Percentiles rank a stretch among this genome's conserved stretches.
phyloP scores from a whole-genome alignment of 92 coral and sea anemone genomes.

The Zoanthus gigantus region DNA sequence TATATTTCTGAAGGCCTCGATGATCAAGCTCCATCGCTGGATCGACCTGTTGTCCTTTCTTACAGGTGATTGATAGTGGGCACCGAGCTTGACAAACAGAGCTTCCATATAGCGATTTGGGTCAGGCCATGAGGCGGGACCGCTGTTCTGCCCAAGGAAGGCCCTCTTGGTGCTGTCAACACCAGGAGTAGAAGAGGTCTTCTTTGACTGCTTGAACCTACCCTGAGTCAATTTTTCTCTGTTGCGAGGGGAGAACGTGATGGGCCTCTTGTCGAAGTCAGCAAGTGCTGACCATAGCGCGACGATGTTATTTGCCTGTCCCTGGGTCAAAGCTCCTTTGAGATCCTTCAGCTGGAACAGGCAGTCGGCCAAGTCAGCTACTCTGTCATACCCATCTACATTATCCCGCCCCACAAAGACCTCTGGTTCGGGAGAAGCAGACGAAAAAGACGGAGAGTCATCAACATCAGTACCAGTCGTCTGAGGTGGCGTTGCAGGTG shows the following conservation, averaged over 20 bases:
- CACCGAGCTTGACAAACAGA: slow-evolving; percentile 57
- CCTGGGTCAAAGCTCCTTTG: slow-evolving; percentile 37
- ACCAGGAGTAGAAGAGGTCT: slow-evolving; percentile 39
- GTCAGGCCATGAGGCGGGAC: slow-evolving; percentile 85
- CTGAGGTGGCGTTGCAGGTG: slow-evolving; percentile 14
- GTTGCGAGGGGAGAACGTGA: slow-evolving; percentile 50
- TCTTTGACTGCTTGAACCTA: slow-evolving; percentile 28
- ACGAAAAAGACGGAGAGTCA: not conserved
- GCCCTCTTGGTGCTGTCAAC: slow-evolving; percentile 65
- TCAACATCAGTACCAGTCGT: slow-evolving; percentile 3
- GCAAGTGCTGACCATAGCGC: slow-evolving; percentile 53
- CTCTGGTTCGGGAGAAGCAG: not conserved
- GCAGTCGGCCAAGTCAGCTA: slow-evolving; percentile 18
- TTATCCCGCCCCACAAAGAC: slow-evolving; percentile 65
- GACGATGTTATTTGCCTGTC: slow-evolving; percentile 53
- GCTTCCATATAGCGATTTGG: slow-evolving; percentile 78
- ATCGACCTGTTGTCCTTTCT: slow-evolving; percentile 44
- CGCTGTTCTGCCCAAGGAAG: slow-evolving; percentile 67
- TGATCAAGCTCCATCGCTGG: slow-evolving; percentile 60
- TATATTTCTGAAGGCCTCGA: slow-evolving; percentile 43
- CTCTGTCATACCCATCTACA: slow-evolving; percentile 59
- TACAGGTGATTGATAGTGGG: slow-evolving; percentile 52
- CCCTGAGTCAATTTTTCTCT: slow-evolving; percentile 53
- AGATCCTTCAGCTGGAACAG: slow-evolving; percentile 52
- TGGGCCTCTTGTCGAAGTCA: slow-evolving; percentile 65